These are phyloP conservation scores for Andrena trimmerana DNA, from an alignment of 2,888 invertebrate genomes.

Conservation along the genomic window DNA sequence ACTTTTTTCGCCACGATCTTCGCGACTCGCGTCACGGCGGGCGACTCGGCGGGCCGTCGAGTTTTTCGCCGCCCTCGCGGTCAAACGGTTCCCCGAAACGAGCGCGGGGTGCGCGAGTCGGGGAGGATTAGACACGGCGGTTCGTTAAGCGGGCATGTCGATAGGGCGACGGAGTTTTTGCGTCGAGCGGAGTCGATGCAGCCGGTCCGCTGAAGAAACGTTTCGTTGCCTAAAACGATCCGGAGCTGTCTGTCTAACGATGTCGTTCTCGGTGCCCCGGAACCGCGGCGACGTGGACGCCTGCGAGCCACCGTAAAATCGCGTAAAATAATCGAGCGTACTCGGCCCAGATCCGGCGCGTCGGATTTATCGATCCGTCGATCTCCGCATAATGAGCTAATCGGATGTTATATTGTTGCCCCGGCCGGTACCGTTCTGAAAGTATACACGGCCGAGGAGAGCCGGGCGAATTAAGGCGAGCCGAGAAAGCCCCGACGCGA, in stretches of 20 bases:
- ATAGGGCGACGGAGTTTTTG: conserved; percentile 3
- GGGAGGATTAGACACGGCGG: conserved; percentile 11
- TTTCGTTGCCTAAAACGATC: conserved; percentile 23
- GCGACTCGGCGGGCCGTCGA: conserved; percentile 14
- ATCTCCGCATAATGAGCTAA: conserved; percentile 83
- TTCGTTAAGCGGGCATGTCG: conserved; percentile 10
- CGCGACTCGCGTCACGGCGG: conserved; percentile 26
- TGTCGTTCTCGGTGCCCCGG: conserved; percentile 35
- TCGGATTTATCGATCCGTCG: conserved; percentile 80
- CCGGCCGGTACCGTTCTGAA: conserved; percentile 39
- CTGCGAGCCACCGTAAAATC: conserved; percentile 56
- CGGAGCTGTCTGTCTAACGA: conserved; percentile 31
- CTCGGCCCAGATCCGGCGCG: conserved; percentile 72
- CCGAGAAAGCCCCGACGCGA: conserved; percentile 56
- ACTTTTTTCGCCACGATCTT: conserved; percentile 63
- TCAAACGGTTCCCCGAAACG: conserved; percentile 36
- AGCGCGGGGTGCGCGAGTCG: conserved; percentile 7
- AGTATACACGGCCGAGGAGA: conserved; percentile 26
- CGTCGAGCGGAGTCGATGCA: neutral
- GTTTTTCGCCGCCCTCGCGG: conserved; percentile 50
- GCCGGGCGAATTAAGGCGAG: conserved; percentile 67
- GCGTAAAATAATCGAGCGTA: conserved; percentile 67
- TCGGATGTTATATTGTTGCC: conserved; percentile 77
- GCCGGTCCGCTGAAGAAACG: conserved; percentile 32
- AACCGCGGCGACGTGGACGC: conserved; percentile 38